Percentiles rank a stretch among this genome's conserved stretches.
These are phyloP conservation scores for Drosophila pseudoobscura DNA, from an alignment of 1,140 invertebrate genomes.

Conservation along the genomic window DNA sequence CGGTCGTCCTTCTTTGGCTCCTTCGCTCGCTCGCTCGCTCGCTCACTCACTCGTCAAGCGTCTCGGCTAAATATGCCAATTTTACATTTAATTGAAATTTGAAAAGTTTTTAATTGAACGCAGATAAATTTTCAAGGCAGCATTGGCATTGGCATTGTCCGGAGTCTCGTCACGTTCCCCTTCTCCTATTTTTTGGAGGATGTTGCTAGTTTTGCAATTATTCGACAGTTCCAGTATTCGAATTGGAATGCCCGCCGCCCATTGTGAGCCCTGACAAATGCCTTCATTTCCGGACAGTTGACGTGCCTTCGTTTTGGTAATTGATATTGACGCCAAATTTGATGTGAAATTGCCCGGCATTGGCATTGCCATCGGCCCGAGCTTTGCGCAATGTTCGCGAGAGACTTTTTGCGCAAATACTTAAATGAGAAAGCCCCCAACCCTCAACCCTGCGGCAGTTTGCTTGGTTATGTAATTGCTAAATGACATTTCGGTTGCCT, in stretches of 20 bases:
- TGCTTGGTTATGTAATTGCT: slow-evolving; percentile 67
- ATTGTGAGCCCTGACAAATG: slow-evolving; percentile 54
- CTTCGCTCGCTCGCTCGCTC: slow-evolving; percentile 11
- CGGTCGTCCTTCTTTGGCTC: not conserved
- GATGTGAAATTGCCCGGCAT: slow-evolving; percentile 67
- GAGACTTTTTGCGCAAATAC: slow-evolving; percentile 47
- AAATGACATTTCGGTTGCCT: slow-evolving; percentile 59
- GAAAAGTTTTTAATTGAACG: slow-evolving; percentile 82
- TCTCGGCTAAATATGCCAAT: slow-evolving; percentile 80
- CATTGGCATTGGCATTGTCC: not conserved
- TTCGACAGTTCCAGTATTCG: slow-evolving; percentile 5
- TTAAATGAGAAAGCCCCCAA: slow-evolving; percentile 11
- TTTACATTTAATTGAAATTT: slow-evolving; percentile 82
- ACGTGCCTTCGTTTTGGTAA: slow-evolving; percentile 54
- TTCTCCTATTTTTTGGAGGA: not conserved
- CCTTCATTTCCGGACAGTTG: slow-evolving; percentile 70
- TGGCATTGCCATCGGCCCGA: slow-evolving; percentile 17
- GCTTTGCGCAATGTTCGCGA: slow-evolving; percentile 29
- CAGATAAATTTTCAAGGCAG: slow-evolving; percentile 72
- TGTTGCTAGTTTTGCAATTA: slow-evolving; percentile 78
- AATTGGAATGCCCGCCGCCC: no score
- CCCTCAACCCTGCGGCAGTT: slow-evolving; percentile 30
- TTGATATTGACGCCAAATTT: slow-evolving; percentile 78
- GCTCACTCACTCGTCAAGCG: slow-evolving; percentile 62
- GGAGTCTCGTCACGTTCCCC: slow-evolving; percentile 6